Conservation (phyloP, 2,797 vertebrate genomes). For the Takifugu ocellatus region DNA sequence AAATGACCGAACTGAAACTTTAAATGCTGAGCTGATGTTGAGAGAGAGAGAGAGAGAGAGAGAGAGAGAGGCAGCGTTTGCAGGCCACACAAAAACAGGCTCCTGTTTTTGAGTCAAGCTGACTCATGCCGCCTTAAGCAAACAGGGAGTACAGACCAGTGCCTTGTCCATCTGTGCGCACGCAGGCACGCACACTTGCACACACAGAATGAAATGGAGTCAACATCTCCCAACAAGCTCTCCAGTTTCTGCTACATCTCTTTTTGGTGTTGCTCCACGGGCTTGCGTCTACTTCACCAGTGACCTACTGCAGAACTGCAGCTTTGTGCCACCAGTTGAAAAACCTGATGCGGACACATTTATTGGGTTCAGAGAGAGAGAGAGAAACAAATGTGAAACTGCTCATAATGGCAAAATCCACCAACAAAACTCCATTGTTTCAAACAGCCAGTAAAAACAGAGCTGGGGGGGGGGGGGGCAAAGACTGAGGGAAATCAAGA, state of each 20-base stretch:
- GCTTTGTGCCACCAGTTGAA: constrained; percentile 32
- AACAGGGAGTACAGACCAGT: constrained; percentile 73
- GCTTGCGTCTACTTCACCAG: constrained; percentile 38
- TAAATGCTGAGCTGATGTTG: constrained; percentile 27
- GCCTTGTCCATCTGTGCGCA: constrained; percentile 62
- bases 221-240: constrained; percentile 56
- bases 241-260: constrained; percentile 52
- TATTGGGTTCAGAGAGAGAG: constrained; percentile 26
- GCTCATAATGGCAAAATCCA: constrained; percentile 32
- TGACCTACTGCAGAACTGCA: constrained; percentile 44
- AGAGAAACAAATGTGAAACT: constrained; percentile 13
- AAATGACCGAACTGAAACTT: constrained; percentile 34
- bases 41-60: constrained; percentile 9
- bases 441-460: constrained; percentile 34
- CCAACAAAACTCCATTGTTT: constrained; percentile 59
- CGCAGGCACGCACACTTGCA: constrained; percentile 16
- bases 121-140: constrained; percentile 77
- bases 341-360: constrained; percentile 31
- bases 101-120: constrained; percentile 70
- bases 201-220: constrained; percentile 16
- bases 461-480: constrained; percentile 14
- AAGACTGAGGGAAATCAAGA: constrained; percentile 23
- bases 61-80: constrained; percentile 44
- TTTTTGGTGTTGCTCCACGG: constrained; percentile 54
- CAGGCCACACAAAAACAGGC: constrained; percentile 65